Percentiles rank a stretch among this genome's conserved stretches.
Evolutionary conservation across 2,113 vertebrate species (phyloP).

Genomic region (Erythrolamprus reginae): DNA sequence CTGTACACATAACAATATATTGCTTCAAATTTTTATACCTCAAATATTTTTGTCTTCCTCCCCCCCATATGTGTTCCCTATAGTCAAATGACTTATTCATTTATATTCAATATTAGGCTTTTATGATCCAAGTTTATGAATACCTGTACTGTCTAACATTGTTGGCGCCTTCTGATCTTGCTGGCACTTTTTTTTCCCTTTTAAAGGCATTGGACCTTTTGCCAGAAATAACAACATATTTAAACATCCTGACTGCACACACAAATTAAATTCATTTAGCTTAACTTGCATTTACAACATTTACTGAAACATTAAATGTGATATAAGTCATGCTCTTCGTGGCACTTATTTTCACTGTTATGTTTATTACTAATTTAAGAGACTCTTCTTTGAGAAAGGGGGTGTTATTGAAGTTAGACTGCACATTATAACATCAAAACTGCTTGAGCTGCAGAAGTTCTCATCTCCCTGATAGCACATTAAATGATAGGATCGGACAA

Average conservation of each 20-base stretch:
- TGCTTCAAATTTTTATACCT: neutral
- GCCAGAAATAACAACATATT: conserved; percentile 77
- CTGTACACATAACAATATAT: neutral
- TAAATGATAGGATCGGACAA: conserved; percentile 60
- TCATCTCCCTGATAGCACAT: conserved; percentile 48
- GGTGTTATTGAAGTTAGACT: conserved; percentile 62
- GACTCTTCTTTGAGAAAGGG: conserved; percentile 31
- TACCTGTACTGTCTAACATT: neutral
- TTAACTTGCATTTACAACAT: conserved; percentile 55
- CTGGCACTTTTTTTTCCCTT: neutral
- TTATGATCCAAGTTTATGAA: neutral
- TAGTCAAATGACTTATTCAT: neutral
- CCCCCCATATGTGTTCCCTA: neutral
- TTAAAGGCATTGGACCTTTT: conserved; percentile 60
- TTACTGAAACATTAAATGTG: conserved; percentile 53
- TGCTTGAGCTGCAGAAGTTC: conserved; percentile 58
- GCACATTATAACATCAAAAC: conserved; percentile 65
- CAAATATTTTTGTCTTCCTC: neutral
- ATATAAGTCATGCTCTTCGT: conserved; percentile 58
- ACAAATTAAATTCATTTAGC: conserved; percentile 58
- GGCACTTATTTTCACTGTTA: conserved; percentile 64
- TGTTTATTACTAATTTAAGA: conserved; percentile 65
- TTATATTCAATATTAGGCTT: neutral
- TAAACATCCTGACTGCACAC: conserved; percentile 67
- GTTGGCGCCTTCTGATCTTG: neutral